Base-by-base conservation (phyloP, 2,113 vertebrate genomes). In the Taurulus bubalis region DNA sequence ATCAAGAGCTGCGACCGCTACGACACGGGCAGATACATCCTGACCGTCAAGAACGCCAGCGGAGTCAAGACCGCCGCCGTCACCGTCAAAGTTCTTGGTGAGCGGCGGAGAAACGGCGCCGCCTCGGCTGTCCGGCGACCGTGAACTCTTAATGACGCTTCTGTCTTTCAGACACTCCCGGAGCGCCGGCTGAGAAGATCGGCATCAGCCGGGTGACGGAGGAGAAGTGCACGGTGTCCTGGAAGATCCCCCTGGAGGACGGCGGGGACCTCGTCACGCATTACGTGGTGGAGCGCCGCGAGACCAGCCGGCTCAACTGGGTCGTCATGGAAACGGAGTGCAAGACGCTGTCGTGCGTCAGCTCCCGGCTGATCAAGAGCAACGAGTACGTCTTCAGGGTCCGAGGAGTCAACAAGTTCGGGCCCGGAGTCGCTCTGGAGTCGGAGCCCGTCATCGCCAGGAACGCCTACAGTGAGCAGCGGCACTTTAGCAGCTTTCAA, bases 301-400 rank as follows among this genome's bases (percentile, higher is more conserved):
- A 99, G 93, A 99, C 98, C 30, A 99, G 98, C 91, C 96, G 98
- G 62, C 97, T 99, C 74, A 97, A 99, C 88, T 99, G 98, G 98
- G 98, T 96, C 51, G 90, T 98, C 58, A 96, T 98, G 92, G 98
- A 99, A 89, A 80, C 95, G 0, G 98, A 99, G 92, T 99, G 98
- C 93, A 97, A 96, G 87, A 96, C 97, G 1, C 91, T 98, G 66
- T 98, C 98, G 47, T 95, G 95, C 40, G 97, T 97, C 56, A 97
- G 96, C 83, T 95, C 94, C 83, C 96, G 96, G 80, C 95, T 99
- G 67, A 99, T 99, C 88, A 99, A 99, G 91, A 97, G 97, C 93
- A 99, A 99, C 0, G 98, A 99, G 89, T 99, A 99, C 67, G 90
- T 98, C 87, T 99, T 99, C 96, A 96, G 98, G 92, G 96, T 99